These are phyloP conservation scores for Theretra japonica DNA, from an alignment of 2,888 invertebrate species.

Conservation along the genomic window DNA sequence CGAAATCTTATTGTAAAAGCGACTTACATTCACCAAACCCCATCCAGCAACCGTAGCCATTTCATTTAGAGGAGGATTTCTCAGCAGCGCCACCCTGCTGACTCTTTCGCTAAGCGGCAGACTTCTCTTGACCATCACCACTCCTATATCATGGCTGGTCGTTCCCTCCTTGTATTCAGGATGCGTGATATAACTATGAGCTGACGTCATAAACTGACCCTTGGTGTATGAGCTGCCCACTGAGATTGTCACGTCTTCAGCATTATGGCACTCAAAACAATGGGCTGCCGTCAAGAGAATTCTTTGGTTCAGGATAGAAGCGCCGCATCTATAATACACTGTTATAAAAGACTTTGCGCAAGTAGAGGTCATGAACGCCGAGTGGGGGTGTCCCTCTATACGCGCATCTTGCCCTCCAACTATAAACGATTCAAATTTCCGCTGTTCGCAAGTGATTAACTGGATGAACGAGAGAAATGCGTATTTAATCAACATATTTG, in stretches of 20 bases:
- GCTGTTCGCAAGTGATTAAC: slow-evolving; percentile 2
- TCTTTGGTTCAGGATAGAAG: slow-evolving; percentile 52
- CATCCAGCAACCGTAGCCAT: slow-evolving; percentile 45
- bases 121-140: neutral
- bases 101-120: neutral
- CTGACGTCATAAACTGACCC: neutral
- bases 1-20: too few relatives aligned
- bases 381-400: slow-evolving; percentile 43
- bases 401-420: slow-evolving; percentile 40
- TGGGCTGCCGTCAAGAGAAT: slow-evolving; percentile 56
- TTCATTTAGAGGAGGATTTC: slow-evolving; percentile 31
- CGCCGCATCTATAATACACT: slow-evolving; percentile 46
- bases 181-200: neutral
- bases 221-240: slow-evolving; percentile 37
- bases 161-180: neutral
- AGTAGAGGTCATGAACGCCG: slow-evolving; percentile 39
- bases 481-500: slow-evolving; percentile 28
- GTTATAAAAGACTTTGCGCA: slow-evolving; percentile 21
- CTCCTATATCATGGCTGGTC: neutral
- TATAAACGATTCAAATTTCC: slow-evolving; percentile 39
- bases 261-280: slow-evolving; percentile 39
- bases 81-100: slow-evolving; percentile 37
- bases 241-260: neutral
- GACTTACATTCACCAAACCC: slow-evolving; percentile 48
- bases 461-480: slow-evolving; percentile 16